phyloP scores from a whole-genome alignment of 2,888 invertebrate species.

The Platypus cylindrus region DNA sequence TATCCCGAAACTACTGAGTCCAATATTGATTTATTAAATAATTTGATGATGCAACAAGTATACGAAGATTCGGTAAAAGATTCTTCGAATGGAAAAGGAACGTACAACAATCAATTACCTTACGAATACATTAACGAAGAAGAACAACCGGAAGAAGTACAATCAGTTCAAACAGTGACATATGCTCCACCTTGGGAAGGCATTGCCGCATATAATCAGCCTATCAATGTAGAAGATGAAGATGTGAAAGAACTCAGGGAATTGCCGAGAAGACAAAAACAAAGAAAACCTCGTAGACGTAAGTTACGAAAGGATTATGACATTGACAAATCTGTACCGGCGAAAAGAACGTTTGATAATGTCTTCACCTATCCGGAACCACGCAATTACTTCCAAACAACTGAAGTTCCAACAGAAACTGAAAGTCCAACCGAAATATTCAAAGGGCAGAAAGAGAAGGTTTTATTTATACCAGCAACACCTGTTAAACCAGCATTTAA shows the following conservation, averaged over 20 bases:
- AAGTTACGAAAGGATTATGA: conserved; percentile 11
- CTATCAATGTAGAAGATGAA: conserved; percentile 41
- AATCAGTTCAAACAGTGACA: conserved; percentile 12
- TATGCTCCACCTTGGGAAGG: conserved; percentile 22
- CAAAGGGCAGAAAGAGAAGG: conserved; percentile 50
- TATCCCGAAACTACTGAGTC: no score
- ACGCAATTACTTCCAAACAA: conserved; percentile 24
- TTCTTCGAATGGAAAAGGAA: conserved; percentile 17
- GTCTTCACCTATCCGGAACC: conserved; percentile 28
- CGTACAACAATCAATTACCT: conserved; percentile 19
- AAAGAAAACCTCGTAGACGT: conserved; percentile 24
- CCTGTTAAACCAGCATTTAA: conserved; percentile 42
- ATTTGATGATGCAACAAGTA: conserved; percentile 53
- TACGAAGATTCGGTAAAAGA: conserved; percentile 40
- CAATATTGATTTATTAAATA: conserved; percentile 53
- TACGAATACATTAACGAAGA: conserved; percentile 17
- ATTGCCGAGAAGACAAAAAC: conserved; percentile 38
- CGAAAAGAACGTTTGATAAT: conserved; percentile 13
- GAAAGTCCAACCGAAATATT: conserved; percentile 20
- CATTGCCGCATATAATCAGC: conserved; percentile 13
- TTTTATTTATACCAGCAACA: conserved; percentile 47
- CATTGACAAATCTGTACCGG: conserved; percentile 7
- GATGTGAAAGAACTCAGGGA: conserved; percentile 53
- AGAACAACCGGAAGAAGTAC: no score
- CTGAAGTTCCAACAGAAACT: conserved; percentile 17